Conservation (phyloP, 1,140 invertebrate genomes). For the Babylonia areolata region DNA sequence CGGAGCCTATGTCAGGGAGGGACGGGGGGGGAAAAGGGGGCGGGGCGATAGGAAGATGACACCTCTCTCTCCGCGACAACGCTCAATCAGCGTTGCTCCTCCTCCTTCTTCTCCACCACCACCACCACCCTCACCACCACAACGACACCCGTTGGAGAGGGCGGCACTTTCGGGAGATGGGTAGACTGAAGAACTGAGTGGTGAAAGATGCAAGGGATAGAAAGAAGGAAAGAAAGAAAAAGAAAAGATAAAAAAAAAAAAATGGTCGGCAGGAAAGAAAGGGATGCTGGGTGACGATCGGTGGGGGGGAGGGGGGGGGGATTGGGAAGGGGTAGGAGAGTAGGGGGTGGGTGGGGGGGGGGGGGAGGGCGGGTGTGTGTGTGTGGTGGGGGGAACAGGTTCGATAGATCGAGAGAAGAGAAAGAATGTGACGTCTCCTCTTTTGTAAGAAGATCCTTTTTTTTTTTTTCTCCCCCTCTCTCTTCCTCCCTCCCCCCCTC, state of each 20-base stretch:
- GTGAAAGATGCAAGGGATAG: neutral
- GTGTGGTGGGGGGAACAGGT: neutral
- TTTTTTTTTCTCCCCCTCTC: neutral
- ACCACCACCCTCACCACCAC: neutral
- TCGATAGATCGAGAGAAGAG: slow-evolving; percentile 7
- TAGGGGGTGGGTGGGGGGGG: neutral
- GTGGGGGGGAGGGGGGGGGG: neutral
- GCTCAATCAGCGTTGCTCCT: neutral
- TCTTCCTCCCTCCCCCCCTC: neutral
- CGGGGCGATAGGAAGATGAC: neutral
- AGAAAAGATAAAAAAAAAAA: too few species aligned
- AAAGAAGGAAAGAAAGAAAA: too few species aligned
- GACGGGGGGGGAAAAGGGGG: neutral
- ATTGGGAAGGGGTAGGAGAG: neutral
- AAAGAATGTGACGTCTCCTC: slow-evolving; percentile 21
- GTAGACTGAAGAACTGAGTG: neutral
- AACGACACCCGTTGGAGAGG: neutral
- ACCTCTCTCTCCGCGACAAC: slow-evolving; percentile 13
- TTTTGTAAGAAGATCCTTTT: neutral
- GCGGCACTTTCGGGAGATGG: neutral
- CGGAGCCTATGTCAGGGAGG: neutral
- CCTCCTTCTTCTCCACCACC: neutral
- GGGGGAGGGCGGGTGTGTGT: neutral
- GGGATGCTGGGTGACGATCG: too few species aligned
- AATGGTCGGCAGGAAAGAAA: too few species aligned